Base-by-base conservation (phyloP, 2,113 vertebrate species). In the Baryphthengus martii region DNA sequence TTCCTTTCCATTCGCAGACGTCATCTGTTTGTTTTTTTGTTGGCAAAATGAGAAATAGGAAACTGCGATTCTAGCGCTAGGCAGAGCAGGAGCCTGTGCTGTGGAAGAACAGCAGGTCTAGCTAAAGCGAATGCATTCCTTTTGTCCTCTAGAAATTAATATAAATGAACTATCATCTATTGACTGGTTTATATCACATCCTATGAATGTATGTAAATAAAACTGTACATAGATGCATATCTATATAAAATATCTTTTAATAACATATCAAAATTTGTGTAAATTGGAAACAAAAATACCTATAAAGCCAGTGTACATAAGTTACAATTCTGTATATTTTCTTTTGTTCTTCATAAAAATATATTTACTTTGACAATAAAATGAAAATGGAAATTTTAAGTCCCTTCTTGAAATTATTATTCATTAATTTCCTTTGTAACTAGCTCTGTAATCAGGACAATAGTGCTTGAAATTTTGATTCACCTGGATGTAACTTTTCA, bases 171-270 rank as follows among this genome's bases (percentile, higher is more conserved):
- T 98, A 98, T 98, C 98, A 98, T 98, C 97, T 98, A 95, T 97
- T 98, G 97, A 98, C 98, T 98, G 97, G 98, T 98, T 98, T 98
- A 98, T 98, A 98, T 98, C 98, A 97, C 98, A 99, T 98, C 98
- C 98, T 99, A 99, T 99, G 99, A 99, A 99, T 99, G 99, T 99
- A 99, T 99, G 99, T 99, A 99, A 98, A 99, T 99, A 99, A 95
- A 97, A 97, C 67, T 98, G 98, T 98, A 98, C 97, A 98, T 98
- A 97, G 96, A 95, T 97, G 97, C 98, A 97, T 97, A 97, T 98
- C 98, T 97, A 97, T 98, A 96, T 98, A 97, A 98, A 97, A 98
- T 97, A 98, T 98, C 98, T 98, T 99, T 98, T 98, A 98, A 98
- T 98, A 98, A 98, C 98, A 63, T 97, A 97, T 98, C 97, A 97